phyloP scores from a whole-genome alignment of 2,113 vertebrate species.

The Varanus salvator region DNA sequence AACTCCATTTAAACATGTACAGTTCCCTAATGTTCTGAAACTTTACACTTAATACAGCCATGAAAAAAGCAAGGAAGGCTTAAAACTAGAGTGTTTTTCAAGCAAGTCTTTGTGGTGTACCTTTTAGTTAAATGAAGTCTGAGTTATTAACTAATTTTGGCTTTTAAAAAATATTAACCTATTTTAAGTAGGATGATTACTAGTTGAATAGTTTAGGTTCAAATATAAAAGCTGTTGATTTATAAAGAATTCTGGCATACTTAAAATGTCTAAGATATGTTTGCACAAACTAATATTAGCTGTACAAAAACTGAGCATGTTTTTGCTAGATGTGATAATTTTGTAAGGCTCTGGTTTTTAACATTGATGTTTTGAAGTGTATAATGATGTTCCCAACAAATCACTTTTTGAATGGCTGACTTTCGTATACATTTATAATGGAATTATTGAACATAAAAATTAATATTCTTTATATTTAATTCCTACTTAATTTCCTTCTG shows the following conservation, averaged over 20 bases:
- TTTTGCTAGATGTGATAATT: constrained; percentile 43
- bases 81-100: constrained; percentile 59
- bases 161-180: constrained; percentile 30
- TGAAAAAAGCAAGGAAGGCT: constrained; percentile 49
- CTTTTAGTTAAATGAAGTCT: constrained; percentile 27
- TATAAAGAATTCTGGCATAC: background rate
- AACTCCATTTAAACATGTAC: constrained; percentile 36
- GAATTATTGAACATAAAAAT: constrained; percentile 68
- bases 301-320: constrained; percentile 44
- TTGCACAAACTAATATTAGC: constrained; percentile 40
- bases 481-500: constrained; percentile 40
- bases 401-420: constrained; percentile 58
- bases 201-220: constrained; percentile 9
- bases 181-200: constrained; percentile 34
- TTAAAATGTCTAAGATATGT: constrained; percentile 39
- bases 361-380: constrained; percentile 60
- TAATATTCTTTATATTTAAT: constrained; percentile 79
- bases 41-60: constrained; percentile 64
- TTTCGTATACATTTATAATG: constrained; percentile 73
- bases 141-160: background rate
- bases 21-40: constrained; percentile 63
- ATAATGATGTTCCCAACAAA: constrained; percentile 70
- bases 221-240: background rate
- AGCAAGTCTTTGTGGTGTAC: constrained; percentile 23
- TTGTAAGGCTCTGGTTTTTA: constrained; percentile 51